Conservation (phyloP, 2,113 vertebrate genomes). For the Daubentonia madagascariensis region DNA sequence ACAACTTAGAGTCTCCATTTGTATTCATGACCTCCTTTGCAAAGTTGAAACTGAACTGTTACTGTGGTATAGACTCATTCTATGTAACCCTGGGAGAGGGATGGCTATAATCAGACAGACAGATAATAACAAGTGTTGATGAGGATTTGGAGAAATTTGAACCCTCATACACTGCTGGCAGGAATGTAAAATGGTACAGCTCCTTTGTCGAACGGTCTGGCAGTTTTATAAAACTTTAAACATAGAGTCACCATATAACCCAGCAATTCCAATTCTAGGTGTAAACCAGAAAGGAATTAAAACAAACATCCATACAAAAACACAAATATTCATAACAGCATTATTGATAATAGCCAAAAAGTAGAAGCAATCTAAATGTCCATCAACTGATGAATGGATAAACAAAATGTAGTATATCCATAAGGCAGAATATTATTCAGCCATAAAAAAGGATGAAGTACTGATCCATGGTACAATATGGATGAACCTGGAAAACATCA, state of each 20-base stretch:
- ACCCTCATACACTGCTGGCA: background rate
- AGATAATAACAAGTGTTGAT: background rate
- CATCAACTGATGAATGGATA: background rate
- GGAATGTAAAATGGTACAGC: background rate
- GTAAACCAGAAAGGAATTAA: background rate
- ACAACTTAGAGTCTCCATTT: background rate
- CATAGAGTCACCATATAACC: background rate
- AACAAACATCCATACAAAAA: background rate
- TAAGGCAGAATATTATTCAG: background rate
- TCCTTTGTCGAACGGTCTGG: background rate
- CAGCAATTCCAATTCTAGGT: background rate
- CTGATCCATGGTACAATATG: background rate
- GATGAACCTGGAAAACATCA: background rate
- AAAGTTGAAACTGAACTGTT: constrained; percentile 23
- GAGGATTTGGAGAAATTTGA: background rate
- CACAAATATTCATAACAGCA: background rate
- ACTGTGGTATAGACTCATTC: background rate
- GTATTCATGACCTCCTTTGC: constrained; percentile 15
- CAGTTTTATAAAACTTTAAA: background rate
- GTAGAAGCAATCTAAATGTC: background rate
- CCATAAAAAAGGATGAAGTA: background rate
- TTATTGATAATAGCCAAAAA: background rate
- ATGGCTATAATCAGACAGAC: background rate
- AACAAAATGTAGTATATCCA: background rate
- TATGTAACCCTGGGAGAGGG: background rate